Base-by-base conservation (phyloP, 1,140 invertebrate genomes). In the Delia radicum region DNA sequence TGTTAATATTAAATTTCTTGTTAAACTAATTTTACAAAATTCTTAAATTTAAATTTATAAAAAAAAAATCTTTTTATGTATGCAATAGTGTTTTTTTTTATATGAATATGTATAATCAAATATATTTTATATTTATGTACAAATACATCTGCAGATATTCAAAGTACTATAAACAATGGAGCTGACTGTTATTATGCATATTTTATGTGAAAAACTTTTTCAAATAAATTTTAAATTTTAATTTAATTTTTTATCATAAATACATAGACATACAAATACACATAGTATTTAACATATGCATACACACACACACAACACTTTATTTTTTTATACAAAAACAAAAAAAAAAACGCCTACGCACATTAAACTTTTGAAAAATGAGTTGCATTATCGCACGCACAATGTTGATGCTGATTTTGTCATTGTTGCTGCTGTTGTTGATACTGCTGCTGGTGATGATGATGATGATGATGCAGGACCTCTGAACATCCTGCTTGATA, bases 191-290 rank as follows among this genome's bases (percentile, higher is more conserved):
- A 69, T 69, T 69, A 69, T 69, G 65, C 65, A 69, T 69, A 69
- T 69, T 69, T 69, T 69, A 69, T 69, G 65, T 18, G 65, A 69
- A 69, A 69, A 69, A 33, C 8, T 69, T 69, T 69, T 69, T 69
- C 65, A 69, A 69, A 69, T 69, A 69, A 69, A 69, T 69, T 69
- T 69, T 69, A 69, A 69, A 69, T 69, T 69, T 69, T 69, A 69
- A 69, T 69, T 69, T 69, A 69, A 69, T 69, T 69, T 33, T 69
- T 69, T 69, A 21, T 69, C 21, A 33, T 69, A 69, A 10, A 37
- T 10, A 21, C 29, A 69, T 12, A 69, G 29, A 69, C 29, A 21
- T 29, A 37, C 29, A 31, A n/a, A 26, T 33, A 18, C n/a, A 33
- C 29, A 33, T 33, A 69, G n/a, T 55, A 48, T 15, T 12, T 48